Percentiles rank a stretch among this genome's conserved stretches.
phyloP scores from a whole-genome alignment of 1,140 invertebrate genomes.

The Sminthurinus signatus region DNA sequence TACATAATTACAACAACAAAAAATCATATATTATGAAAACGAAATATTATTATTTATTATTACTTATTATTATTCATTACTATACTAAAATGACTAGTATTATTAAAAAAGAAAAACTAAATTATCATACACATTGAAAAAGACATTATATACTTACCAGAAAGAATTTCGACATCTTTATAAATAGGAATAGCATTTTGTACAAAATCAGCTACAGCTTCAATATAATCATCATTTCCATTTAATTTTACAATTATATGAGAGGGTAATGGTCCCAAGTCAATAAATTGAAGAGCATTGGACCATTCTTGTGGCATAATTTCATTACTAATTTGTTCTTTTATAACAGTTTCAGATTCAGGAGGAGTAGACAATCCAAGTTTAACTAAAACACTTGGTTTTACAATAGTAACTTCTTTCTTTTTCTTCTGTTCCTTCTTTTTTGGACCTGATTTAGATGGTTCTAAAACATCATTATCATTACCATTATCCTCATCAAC shows the following conservation, averaged over 20 bases:
- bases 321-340: conserved; percentile 32
- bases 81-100: too few species aligned
- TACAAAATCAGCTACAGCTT: conserved; percentile 11
- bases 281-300: conserved; percentile 55
- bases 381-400: conserved; percentile 56
- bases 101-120: too few species aligned
- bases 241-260: conserved; percentile 56
- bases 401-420: conserved; percentile 45
- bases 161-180: conserved; percentile 45
- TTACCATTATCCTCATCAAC: conserved; percentile 44
- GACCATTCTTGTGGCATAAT: conserved; percentile 17
- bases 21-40: background rate
- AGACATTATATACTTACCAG: conserved; percentile 45
- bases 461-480: too few species aligned
- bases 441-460: conserved; percentile 20
- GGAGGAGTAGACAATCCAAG: conserved; percentile 54
- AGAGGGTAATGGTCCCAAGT: conserved; percentile 54
- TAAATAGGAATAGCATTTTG: conserved; percentile 51
- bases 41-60: background rate
- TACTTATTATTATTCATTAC: conserved; percentile 43
- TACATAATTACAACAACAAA: background rate
- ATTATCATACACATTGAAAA: too few species aligned
- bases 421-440: conserved; percentile 43
- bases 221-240: background rate
- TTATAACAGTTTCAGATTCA: conserved; percentile 22